Evolutionary conservation across 1,140 invertebrate species (phyloP), one percentile per base, ranked within the genome.

Genomic region (Araneus ventricosus): DNA sequence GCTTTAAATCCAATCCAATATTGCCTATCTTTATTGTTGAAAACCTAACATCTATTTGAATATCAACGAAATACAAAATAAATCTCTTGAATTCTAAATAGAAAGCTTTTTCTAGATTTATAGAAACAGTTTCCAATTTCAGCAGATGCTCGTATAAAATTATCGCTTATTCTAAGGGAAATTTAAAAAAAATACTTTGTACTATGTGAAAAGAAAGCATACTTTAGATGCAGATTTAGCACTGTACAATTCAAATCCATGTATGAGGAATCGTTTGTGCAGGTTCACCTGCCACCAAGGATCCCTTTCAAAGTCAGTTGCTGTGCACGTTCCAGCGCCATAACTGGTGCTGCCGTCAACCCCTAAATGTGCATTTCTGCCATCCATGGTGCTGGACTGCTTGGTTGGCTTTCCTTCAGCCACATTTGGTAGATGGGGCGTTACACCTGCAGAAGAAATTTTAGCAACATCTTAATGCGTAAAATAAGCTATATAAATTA

Each of bases 221-320:
- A 88, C 91, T 45, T 93, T 63, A 7, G 45, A 85, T 70, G 67
- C 79, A 1, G 75, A 22, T 41, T 93, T 93, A 7, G 41, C 34
- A 45, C 91, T 93, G 79, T 94, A 90, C 20, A 95, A 91, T 91
- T 94, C 92, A 34, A 95, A 93, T 30, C 94, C 94, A 84, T 95
- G 80, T 24, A 95, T 92, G 7, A 94, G 45, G 63, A 94, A 94
- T 34, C 91, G 59, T 61, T 94, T 94, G 63, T 95, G 94, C 39
- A 95, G 59, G 82, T 95, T 93, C 3, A 95, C 94, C 90, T 94
- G 90, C 94, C 94, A 95, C 94, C 94, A 95, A 14, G 94, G 94
- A 34, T 95, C 94, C n/a, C 85, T 90, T 90, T 94, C 94, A 52
- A 94, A 94, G 59, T 94, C 94, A 0, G 94, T 94, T 6, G 94